Evolutionary conservation across 2,888 invertebrate genomes (phyloP), one percentile per base, ranked within the genome.

Genomic region (Erebia epiphron): DNA sequence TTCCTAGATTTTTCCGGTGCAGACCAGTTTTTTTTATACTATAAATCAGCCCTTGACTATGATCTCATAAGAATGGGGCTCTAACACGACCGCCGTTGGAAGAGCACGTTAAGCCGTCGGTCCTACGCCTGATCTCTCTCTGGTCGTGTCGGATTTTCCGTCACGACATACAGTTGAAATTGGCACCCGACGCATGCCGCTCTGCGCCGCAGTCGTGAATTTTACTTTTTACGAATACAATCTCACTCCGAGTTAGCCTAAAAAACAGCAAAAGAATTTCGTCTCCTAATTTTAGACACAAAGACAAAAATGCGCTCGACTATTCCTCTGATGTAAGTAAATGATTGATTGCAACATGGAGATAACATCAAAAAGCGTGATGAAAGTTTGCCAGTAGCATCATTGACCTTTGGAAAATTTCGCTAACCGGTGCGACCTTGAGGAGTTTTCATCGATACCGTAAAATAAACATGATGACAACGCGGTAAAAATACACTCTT

Each of bases 401-500:
- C 56, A 56, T 56, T 56, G 56, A 57, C 56, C 56, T 57, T 57
- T 57, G 56, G 56, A 57, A 57, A 57, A 57, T 57, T 57, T 26
- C 56, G 56, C 56, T 13, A 26, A 21, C 21, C 4, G 3, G 7
- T 13, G 5, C 56, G 56, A 21, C 56, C 56, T 57, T 57, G 56
- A 26, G 14, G 56, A 57, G 18, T 57, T 57, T 14, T 13, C 56
- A 26, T 18, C 56, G 26, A 57, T 57, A 57, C 11, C 56, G 18
- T 26, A 57, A 57, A 57, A 57, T 26, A 14, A 57, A 57, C 56
- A 11, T 5, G 26, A 57, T 21, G 56, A 57, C 56, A 57, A 54
- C 16, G 54, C 3, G 56, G 4, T 57, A 57, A 57, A 57, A 57
- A 57, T 57, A 56, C 21, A 1, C 13, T 57, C 21, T 13, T 26